Conservation (phyloP, 53 echinoderm and acorn worm species). For the Astropecten irregularis region DNA sequence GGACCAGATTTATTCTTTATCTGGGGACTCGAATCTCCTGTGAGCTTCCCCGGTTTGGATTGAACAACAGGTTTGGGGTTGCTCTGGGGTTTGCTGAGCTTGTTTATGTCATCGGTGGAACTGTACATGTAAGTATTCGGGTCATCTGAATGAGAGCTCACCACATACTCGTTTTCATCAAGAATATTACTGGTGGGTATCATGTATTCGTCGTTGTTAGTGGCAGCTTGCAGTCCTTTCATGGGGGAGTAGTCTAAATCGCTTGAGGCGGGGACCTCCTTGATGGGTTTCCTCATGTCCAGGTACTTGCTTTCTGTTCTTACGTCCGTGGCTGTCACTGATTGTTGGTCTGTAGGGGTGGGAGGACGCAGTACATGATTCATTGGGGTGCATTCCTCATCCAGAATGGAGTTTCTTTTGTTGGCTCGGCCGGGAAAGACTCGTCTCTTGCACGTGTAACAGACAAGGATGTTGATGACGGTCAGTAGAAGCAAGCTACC, state of each 20-base stretch:
- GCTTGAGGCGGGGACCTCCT: neutral
- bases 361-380: neutral
- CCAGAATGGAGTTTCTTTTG: neutral
- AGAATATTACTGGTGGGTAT: neutral
- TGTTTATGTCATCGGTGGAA: constrained; percentile 11
- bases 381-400: neutral
- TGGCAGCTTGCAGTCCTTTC: neutral
- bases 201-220: constrained; percentile 6
- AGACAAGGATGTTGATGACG: constrained; percentile 26
- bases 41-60: neutral
- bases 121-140: constrained; percentile 32
- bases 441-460: constrained; percentile 15
- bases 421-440: neutral
- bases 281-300: constrained; percentile 15
- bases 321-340: no score
- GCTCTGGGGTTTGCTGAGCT: neutral
- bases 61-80: neutral
- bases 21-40: neutral
- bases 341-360: no score
- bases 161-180: constrained; percentile 11
- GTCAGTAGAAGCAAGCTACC: constrained; percentile 4
- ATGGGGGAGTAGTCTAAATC: constrained; percentile 27
- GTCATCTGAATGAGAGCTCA: constrained; percentile 28
- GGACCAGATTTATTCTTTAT: neutral
- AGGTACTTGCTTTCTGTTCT: neutral